These are phyloP conservation scores for Pseudochaenichthys georgianus DNA, from an alignment of 2,797 vertebrate genomes.

Conservation along the genomic window DNA sequence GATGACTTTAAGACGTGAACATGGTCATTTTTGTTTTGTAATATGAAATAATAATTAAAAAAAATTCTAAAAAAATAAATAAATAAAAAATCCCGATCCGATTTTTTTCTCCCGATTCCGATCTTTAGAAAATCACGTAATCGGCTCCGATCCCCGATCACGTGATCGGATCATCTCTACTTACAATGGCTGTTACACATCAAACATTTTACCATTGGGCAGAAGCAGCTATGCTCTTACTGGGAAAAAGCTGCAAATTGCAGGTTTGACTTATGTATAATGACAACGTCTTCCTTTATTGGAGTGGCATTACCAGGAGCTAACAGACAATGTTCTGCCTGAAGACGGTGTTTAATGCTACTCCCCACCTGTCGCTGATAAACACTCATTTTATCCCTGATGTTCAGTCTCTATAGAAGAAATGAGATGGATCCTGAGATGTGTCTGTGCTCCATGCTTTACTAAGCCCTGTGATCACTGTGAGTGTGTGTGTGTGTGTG, in stretches of 20 bases:
- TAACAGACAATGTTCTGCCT: neutral
- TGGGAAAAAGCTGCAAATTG: neutral
- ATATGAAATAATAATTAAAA: too few relatives aligned
- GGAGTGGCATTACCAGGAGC: too few relatives aligned
- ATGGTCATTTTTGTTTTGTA: too few relatives aligned
- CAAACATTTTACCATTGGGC: neutral
- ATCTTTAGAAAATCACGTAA: too few relatives aligned
- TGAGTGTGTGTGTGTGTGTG: too few relatives aligned
- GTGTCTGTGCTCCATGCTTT: slow-evolving; percentile 21
- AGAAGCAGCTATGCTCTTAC: neutral
- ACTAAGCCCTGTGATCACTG: slow-evolving; percentile 33
- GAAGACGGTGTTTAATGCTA: neutral
- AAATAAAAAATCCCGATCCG: too few relatives aligned
- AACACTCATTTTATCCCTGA: neutral
- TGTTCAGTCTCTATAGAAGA: slow-evolving; percentile 19
- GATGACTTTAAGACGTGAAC: too few relatives aligned
- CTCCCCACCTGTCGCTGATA: slow-evolving; percentile 3
- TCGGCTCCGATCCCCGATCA: too few relatives aligned
- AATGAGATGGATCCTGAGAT: slow-evolving; percentile 21
- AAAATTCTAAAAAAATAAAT: too few relatives aligned
- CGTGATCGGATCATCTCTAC: too few relatives aligned
- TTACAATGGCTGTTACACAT: neutral
- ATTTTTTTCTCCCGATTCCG: too few relatives aligned
- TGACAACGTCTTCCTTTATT: neutral
- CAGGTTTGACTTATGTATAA: neutral